Evolutionary conservation across 2,797 vertebrate species (phyloP), one percentile per base, ranked within the genome.

Genomic region (Scomberomorus guttatus): DNA sequence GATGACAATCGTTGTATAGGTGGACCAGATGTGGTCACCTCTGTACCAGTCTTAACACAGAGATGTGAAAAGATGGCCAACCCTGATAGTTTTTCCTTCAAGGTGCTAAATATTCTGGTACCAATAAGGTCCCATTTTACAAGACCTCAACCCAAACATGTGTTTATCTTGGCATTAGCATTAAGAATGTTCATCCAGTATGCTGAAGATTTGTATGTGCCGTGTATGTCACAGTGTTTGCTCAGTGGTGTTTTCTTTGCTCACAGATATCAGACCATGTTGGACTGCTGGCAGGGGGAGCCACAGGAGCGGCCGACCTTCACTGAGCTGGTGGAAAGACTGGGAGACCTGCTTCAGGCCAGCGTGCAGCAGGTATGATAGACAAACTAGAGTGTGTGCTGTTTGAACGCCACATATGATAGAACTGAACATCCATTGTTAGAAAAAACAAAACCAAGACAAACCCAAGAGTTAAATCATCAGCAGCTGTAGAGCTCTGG

Each of bases 311-410:
- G 97, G 27, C 97, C 97, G 0, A 97, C 94, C 5, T 99, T 98
- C 94, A 97, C 93, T 0, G 97, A 97, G 77, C 95, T 99, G 20
- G 97, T 98, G 77, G 96, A 97, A 72, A 93, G 90, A 59, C 92
- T 99, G 42, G 98, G 98, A 88, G 97, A 99, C 75, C 94, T 98
- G 20, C 97, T 99, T 0, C 97, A 98, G 90, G 97, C 97, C 70
- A 98, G 96, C 1, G 97, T 98, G 42, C 97, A 99, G 87, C 97
- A 98, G 96, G 97, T 98, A 94, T 37, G 34, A 62, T 0, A 15
- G 7, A 69, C 52, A 25, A 32, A 57, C 17, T 44, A 12, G 17
- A 46, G 6, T 22, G 12, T 3, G 11, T 20, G 54, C n/a, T 46
- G 27, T 54, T 60, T 42, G 24, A 75, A 39, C 14, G 1, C 17